Base-by-base conservation (phyloP, 1,140 invertebrate genomes). In the Bombyx mandarina region DNA sequence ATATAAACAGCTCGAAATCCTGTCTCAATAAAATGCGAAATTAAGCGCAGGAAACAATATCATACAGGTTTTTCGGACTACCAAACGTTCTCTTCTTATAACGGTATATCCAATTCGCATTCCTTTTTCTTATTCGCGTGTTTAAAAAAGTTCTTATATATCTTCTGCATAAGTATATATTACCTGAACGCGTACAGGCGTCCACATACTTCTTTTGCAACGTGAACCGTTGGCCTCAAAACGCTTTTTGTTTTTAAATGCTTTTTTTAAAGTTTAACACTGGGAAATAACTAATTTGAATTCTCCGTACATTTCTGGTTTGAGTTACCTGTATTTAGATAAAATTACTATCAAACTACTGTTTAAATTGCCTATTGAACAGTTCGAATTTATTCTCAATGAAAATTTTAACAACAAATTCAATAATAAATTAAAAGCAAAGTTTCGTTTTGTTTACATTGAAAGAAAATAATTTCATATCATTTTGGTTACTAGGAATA, bases 211-310 rank as follows among this genome's bases (percentile, higher is more conserved):
- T 65, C 58, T 35, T 35, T 55, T 45, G 52, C 45, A 26, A 51
- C 22, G 50, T 35, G 22, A 58, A 65, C 64, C 63, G 66, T 59
- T 60, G 62, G 56, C 54, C 64, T 60, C 62, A 63, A 67, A 64
- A 70, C 65, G 67, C 56, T 63, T 62, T 67, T 70, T 67, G 67
- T 65, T 65, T 70, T 58, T 62, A 62, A 70, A 70, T 70, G 62
- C 57, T 56, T 44, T 54, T 54, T 42, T 42, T n/a, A 12, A n/a
- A 48, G 18, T 56, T 48, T 56, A 56, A 12, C 47, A 48, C 9
- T 48, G 6, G 50, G 7, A 7, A 51, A 51, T 26, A 35, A 35
- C 26, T 35, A 35, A 35, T 35, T 35, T 35, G 26, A 35, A 35
- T 35, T 35, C 26, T 35, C 26, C 26, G 26, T 35, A 35, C 26